Conservation (phyloP, 2,797 vertebrate genomes). For the Tolypeutes matacus region DNA sequence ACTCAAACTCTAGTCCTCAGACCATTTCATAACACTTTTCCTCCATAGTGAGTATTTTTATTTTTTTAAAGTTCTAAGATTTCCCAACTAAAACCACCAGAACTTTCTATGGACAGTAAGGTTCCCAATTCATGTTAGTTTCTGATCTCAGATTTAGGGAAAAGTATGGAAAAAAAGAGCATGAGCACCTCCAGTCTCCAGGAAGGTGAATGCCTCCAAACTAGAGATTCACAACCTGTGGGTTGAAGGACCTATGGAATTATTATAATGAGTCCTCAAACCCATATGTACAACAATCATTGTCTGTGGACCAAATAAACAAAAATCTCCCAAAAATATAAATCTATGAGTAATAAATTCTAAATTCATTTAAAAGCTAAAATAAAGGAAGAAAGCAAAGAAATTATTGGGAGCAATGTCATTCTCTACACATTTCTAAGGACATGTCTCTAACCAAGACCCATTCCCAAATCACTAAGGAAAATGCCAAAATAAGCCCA, state of each 20-base stretch:
- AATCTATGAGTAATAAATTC: conserved; percentile 39
- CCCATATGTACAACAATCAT: background rate
- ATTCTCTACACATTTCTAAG: background rate
- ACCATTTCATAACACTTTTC: background rate
- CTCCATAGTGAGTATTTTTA: background rate
- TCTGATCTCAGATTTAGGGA: conserved; percentile 44
- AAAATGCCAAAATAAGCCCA: conserved; percentile 35
- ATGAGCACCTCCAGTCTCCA: background rate
- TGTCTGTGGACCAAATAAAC: conserved; percentile 13
- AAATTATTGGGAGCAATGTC: conserved; percentile 1
- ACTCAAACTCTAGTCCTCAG: background rate
- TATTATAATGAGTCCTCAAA: conserved; percentile 27
- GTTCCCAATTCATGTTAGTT: background rate
- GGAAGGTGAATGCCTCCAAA: background rate
- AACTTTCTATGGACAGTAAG: conserved; percentile 17
- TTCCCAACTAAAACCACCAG: background rate
- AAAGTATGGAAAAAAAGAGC: background rate
- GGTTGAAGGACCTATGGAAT: background rate
- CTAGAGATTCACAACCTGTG: background rate
- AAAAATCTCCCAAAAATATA: conserved; percentile 41
- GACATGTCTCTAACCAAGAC: conserved; percentile 7
- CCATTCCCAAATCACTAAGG: background rate
- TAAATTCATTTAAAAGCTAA: conserved; percentile 45
- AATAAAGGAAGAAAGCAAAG: background rate
- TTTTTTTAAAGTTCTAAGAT: conserved; percentile 48